Evolutionary conservation across 2,797 vertebrate species (phyloP).

Genomic region (Semotilus atromaculatus): DNA sequence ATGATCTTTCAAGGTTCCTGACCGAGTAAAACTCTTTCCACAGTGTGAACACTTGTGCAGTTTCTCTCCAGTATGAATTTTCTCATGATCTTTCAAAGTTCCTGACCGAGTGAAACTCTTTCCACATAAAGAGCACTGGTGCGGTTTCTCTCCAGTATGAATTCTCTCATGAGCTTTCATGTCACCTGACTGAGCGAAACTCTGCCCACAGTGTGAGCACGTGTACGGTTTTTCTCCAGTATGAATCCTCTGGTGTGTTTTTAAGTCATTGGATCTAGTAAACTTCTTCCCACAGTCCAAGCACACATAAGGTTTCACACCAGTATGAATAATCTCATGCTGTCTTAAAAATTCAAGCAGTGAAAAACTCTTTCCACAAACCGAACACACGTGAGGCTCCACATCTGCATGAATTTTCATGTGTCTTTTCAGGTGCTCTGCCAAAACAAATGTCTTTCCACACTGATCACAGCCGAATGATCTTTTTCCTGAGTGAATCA

Average conservation of each 20-base stretch:
- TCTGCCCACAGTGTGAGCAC: too few species aligned
- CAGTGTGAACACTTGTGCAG: background rate
- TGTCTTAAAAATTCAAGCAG: background rate
- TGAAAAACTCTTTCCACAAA: conserved; percentile 10
- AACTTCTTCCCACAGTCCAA: too few species aligned
- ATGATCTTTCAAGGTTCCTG: background rate
- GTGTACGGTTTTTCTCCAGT: too few species aligned
- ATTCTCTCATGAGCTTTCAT: too few species aligned
- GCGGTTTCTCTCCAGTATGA: too few species aligned
- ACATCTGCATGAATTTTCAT: background rate
- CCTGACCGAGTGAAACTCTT: background rate
- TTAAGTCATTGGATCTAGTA: too few species aligned
- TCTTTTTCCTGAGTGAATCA: background rate
- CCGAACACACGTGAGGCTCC: background rate
- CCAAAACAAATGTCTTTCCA: background rate
- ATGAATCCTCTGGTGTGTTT: too few species aligned
- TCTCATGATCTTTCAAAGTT: background rate
- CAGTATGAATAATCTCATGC: background rate
- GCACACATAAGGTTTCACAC: too few species aligned
- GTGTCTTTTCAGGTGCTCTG: background rate
- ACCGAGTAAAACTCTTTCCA: background rate
- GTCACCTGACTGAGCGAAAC: too few species aligned
- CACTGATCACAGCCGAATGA: background rate
- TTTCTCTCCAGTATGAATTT: background rate
- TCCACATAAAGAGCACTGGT: background rate